These are phyloP conservation scores for Tinamus major DNA, from an alignment of 2,797 vertebrate genomes.

Conservation along the genomic window DNA sequence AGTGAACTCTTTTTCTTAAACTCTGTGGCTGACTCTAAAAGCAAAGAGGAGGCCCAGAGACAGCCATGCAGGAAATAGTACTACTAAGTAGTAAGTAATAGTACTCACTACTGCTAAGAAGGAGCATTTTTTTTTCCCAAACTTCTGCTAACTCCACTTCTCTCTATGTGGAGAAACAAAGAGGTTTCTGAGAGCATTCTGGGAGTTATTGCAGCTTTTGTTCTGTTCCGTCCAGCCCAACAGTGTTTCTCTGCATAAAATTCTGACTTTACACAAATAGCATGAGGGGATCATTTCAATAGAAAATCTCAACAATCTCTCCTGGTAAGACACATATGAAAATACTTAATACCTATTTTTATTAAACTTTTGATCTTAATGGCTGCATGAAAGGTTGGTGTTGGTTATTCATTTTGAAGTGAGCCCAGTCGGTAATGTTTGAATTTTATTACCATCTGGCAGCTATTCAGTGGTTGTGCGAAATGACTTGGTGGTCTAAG, in stretches of 20 bases:
- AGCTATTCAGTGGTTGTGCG: not conserved
- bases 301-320: not conserved
- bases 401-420: not conserved
- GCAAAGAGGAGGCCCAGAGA: accelerated
- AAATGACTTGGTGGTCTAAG: not conserved
- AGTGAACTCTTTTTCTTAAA: not conserved
- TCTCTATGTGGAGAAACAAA: not conserved
- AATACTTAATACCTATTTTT: not conserved
- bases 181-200: not conserved
- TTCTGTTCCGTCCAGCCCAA: no score
- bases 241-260: not conserved
- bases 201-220: not conserved
- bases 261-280: not conserved
- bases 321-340: not conserved
- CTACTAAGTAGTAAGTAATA: no score
- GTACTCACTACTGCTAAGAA: no score
- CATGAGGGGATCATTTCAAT: not conserved
- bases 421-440: not conserved
- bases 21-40: not conserved
- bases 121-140: not conserved
- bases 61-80: not conserved
- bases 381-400: not conserved
- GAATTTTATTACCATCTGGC: not conserved
- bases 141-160: not conserved
- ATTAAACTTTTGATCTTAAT: not conserved